Conservation (phyloP, 1,140 invertebrate species). For the Trinorchestia longiramus region DNA sequence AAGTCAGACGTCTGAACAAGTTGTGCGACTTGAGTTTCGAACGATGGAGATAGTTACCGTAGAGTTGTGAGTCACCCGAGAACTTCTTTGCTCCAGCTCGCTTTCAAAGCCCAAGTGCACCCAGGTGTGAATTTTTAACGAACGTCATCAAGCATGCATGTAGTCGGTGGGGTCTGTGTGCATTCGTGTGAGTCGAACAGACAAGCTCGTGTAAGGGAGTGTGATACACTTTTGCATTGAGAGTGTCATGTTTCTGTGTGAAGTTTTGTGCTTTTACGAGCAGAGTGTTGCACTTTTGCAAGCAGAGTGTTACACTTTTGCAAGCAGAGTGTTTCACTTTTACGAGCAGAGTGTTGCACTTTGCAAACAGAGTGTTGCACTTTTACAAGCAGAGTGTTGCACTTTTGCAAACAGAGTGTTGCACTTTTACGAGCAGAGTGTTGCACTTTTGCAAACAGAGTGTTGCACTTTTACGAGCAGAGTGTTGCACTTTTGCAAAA, state of each 20-base stretch:
- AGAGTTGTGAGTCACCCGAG: not conserved
- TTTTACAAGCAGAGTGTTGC: not conserved
- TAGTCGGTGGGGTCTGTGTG: not conserved
- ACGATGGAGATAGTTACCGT: not conserved
- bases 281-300: not conserved
- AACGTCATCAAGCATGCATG: not conserved
- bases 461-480: not conserved
- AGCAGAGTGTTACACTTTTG: no score
- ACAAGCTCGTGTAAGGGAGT: not conserved
- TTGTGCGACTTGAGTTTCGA: not conserved
- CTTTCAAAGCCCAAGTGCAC: not conserved
- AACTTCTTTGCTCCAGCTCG: not conserved
- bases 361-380: not conserved
- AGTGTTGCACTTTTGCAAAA: not conserved
- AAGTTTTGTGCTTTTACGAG: not conserved
- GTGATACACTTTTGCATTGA: not conserved
- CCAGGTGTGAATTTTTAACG: not conserved
- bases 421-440: not conserved
- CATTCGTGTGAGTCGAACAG: not conserved
- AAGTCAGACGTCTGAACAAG: not conserved
- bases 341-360: not conserved
- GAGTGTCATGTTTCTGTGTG: not conserved
- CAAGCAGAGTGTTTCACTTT: not conserved
- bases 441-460: not conserved
- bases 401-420: no score